These are phyloP conservation scores for Dendrolimus kikuchii DNA, from an alignment of 1,140 invertebrate species.

Conservation along the genomic window DNA sequence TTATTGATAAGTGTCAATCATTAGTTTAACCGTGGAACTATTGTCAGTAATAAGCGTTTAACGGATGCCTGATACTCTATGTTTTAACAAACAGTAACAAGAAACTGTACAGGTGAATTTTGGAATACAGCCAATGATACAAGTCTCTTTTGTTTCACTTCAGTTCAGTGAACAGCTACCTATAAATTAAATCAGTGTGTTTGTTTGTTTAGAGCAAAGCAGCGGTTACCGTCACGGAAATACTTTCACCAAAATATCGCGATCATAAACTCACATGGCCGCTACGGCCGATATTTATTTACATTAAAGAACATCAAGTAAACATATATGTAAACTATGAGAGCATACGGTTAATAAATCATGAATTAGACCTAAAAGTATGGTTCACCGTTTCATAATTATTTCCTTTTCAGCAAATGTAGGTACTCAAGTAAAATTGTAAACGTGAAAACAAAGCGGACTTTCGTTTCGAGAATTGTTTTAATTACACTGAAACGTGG, in stretches of 20 bases:
- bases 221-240: conserved; percentile 31
- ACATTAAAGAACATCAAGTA: conserved; percentile 26
- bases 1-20: too few species aligned
- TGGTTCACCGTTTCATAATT: too few species aligned
- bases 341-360: conserved; percentile 15
- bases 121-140: conserved; percentile 5
- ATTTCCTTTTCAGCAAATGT: too few species aligned
- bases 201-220: conserved; percentile 19
- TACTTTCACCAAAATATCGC: conserved; percentile 49
- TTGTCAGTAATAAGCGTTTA: too few species aligned
- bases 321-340: conserved; percentile 30
- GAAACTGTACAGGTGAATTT: neutral
- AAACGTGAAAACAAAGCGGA: too few species aligned
- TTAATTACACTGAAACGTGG: too few species aligned
- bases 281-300: conserved; percentile 40
- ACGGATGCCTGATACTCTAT: neutral
- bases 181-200: conserved; percentile 19
- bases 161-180: conserved; percentile 21
- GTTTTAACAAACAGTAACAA: neutral
- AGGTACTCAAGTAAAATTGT: too few species aligned
- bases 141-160: conserved; percentile 13
- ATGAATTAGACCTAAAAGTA: conserved; percentile 9
- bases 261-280: conserved; percentile 38
- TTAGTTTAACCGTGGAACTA: too few species aligned
- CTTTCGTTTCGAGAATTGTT: too few species aligned